phyloP scores from a whole-genome alignment of 2,888 invertebrate species.

The Tyria jacobaeae region DNA sequence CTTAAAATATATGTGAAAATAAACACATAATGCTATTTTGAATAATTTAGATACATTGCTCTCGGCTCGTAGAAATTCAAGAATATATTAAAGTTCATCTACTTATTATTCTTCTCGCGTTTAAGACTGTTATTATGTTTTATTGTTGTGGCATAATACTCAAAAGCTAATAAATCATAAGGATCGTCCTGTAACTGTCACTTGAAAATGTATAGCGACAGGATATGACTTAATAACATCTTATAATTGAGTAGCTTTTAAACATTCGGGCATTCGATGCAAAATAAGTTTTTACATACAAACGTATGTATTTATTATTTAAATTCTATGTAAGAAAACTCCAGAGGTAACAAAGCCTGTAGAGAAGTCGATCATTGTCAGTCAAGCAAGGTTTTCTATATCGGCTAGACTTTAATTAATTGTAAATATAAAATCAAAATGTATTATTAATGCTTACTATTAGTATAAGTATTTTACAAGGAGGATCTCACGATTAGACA shows the following conservation, averaged over 20 bases:
- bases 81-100: too few relatives aligned
- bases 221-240: background rate
- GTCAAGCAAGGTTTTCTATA: too few relatives aligned
- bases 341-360: too few relatives aligned
- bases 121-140: background rate
- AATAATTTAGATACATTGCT: background rate
- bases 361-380: too few relatives aligned
- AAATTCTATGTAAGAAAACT: background rate
- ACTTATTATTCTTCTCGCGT: background rate
- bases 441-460: too few relatives aligned
- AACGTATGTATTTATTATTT: background rate
- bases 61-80: background rate
- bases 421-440: too few relatives aligned
- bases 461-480: too few relatives aligned
- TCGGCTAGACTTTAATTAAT: too few relatives aligned
- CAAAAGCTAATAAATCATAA: background rate
- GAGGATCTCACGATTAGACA: too few relatives aligned
- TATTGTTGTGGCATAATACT: background rate
- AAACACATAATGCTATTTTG: background rate
- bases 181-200: slow-evolving; percentile 1
- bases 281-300: background rate
- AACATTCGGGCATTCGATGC: background rate
- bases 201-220: background rate
- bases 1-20: too few relatives aligned
- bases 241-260: background rate